A percentile compares a stretch with the other conserved stretches of the same genome.
These are phyloP conservation scores for Drosophila eugracilis DNA, from an alignment of 1,140 invertebrate species.

Conservation along the genomic window DNA sequence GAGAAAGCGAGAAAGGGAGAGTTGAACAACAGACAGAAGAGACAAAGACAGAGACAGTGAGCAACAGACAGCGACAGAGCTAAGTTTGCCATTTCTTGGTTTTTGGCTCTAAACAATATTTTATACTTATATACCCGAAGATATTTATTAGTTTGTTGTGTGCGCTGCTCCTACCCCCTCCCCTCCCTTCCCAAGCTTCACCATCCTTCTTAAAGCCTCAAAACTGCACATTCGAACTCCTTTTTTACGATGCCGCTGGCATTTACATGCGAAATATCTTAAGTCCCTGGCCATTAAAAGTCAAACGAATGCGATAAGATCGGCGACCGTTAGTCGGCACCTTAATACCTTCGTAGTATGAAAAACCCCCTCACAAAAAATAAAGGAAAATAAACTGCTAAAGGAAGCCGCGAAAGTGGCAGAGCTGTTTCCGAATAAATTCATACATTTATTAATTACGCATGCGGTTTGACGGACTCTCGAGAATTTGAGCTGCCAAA, in stretches of 20 bases:
- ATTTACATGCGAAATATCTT: slow-evolving; percentile 51
- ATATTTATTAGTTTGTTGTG: slow-evolving; percentile 81
- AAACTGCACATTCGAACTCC: slow-evolving; percentile 47
- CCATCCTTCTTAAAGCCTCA: no score
- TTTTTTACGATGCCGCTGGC: slow-evolving; percentile 60
- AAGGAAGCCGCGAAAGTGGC: neutral
- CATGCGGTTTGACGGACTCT: slow-evolving; percentile 41
- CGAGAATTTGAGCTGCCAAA: slow-evolving; percentile 49
- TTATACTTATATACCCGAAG: slow-evolving; percentile 71
- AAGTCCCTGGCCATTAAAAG: slow-evolving; percentile 48
- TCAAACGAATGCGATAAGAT: slow-evolving; percentile 41
- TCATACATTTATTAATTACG: slow-evolving; percentile 69
- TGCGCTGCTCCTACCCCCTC: neutral
- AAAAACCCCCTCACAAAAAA: slow-evolving; percentile 12
- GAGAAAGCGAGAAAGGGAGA: slow-evolving; percentile 11
- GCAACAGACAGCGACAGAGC: slow-evolving; percentile 19
- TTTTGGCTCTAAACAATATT: slow-evolving; percentile 65
- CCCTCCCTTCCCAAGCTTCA: no score
- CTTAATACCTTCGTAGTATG: slow-evolving; percentile 38
- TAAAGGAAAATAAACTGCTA: slow-evolving; percentile 1
- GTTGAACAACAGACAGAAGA: slow-evolving; percentile 4
- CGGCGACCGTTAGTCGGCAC: slow-evolving; percentile 37
- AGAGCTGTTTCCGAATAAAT: slow-evolving; percentile 41
- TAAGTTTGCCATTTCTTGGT: slow-evolving; percentile 53
- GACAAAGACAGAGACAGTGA: slow-evolving; percentile 21